Percentiles rank a stretch among this genome's conserved stretches.
Conservation (phyloP, 2,888 invertebrate species). For the Leptinotarsa tumamoca region DNA sequence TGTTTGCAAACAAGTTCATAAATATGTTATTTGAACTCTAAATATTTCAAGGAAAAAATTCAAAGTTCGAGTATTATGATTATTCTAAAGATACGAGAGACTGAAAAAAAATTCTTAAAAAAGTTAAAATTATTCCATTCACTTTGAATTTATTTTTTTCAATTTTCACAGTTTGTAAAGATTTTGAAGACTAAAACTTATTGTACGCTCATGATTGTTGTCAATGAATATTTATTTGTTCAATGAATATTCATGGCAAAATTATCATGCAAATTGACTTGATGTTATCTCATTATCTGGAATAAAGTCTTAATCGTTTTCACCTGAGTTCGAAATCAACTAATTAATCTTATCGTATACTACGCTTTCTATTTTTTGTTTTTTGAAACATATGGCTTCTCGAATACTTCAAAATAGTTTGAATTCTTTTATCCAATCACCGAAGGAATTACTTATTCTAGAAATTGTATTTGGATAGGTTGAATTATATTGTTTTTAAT, state of each 20-base stretch:
- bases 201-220: neutral
- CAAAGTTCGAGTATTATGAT: too few relatives aligned
- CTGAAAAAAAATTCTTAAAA: too few relatives aligned
- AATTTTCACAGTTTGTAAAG: too few relatives aligned
- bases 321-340: neutral
- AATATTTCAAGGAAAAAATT: too few relatives aligned
- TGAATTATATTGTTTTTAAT: too few relatives aligned
- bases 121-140: too few relatives aligned
- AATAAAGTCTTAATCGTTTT: conserved; percentile 1
- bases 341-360: neutral
- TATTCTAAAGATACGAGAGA: too few relatives aligned
- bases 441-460: too few relatives aligned
- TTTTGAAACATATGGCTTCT: neutral
- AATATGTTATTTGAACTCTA: too few relatives aligned
- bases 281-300: neutral
- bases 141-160: too few relatives aligned
- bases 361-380: neutral
- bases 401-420: neutral
- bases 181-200: neutral
- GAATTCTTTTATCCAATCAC: neutral
- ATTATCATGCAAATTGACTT: conserved; percentile 4
- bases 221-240: neutral
- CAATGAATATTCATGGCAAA: conserved; percentile 1
- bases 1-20: too few relatives aligned
- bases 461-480: too few relatives aligned